These are phyloP conservation scores for Mantis religiosa DNA, from an alignment of 2,888 invertebrate genomes.

Conservation along the genomic window DNA sequence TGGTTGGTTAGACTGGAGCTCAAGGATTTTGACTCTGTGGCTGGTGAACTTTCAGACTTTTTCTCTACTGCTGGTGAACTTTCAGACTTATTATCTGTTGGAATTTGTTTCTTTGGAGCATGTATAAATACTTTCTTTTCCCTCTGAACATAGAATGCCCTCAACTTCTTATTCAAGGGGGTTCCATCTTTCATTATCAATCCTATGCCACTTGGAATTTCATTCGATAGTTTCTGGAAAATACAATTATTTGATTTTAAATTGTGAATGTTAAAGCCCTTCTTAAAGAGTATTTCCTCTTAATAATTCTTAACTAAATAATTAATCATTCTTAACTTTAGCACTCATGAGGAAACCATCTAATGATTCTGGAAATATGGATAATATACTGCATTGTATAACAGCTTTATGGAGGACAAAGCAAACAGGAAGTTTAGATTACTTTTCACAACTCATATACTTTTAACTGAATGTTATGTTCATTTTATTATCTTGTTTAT, in stretches of 20 bases:
- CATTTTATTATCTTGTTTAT: too few relatives aligned
- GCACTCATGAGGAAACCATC: too few relatives aligned
- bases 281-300: too few relatives aligned
- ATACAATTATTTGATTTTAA: background rate
- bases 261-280: background rate
- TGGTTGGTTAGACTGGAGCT: background rate
- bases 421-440: too few relatives aligned
- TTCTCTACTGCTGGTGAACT: background rate
- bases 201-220: background rate
- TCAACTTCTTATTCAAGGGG: background rate
- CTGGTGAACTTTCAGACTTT: background rate
- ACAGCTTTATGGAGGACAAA: too few relatives aligned
- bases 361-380: too few relatives aligned
- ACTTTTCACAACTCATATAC: too few relatives aligned
- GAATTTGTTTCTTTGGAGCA: background rate
- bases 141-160: background rate
- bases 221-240: background rate
- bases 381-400: too few relatives aligned
- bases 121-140: background rate
- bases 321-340: too few relatives aligned
- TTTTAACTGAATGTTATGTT: too few relatives aligned
- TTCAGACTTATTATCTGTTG: background rate
- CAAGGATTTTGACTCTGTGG: background rate
- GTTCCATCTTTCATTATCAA: background rate
- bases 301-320: too few relatives aligned